Base-by-base conservation (phyloP, 2,797 vertebrate species). In the Spinibarbus caldwelli region DNA sequence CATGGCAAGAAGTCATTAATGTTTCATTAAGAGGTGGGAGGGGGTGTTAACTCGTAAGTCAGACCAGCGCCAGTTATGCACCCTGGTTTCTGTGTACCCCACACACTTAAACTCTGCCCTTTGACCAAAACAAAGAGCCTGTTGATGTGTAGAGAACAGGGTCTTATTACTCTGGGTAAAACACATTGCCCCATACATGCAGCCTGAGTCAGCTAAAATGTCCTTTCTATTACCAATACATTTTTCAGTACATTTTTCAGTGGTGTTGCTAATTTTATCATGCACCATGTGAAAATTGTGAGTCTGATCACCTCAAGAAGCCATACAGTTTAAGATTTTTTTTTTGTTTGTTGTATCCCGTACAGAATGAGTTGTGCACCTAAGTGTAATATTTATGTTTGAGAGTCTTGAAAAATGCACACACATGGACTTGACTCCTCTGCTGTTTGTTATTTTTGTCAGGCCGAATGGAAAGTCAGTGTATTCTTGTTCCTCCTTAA, bases 401-500 rank as follows among this genome's bases (percentile, higher is more conserved):
- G 21, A 6, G 21, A n/a, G 66, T 62, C 38, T 71, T 78, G 75
- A 78, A 70, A 45, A 38, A 71, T 52, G 43, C 59, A 67, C 34
- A 78, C 49, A 75, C 71, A 80, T 71, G 62, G 71, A 82, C 89
- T 90, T 86, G 89, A 89, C 87, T 90, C 79, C 88, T 89, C 86
- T 84, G 70, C 67, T 86, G 85, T 77, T 78, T 85, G 89, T 78
- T 68, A 90, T 89, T 87, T 90, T 88, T 67, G 78, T 90, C 89
- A 93, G 89, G 89, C n/a, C 90, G 91, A 87, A 91, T 88, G 89
- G 43, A 93, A 85, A 85, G 78, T 76, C 78, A 26, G 85, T 90
- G 89, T 80, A 54, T 86, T 75, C 87, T 88, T 85, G 34, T 94
- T 94, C 91, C 93, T 93, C 67, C 88, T 93, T 94, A 94, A 94